Evolutionary conservation across 2,888 invertebrate species (phyloP).

Genomic region (Clusia tigrina): DNA sequence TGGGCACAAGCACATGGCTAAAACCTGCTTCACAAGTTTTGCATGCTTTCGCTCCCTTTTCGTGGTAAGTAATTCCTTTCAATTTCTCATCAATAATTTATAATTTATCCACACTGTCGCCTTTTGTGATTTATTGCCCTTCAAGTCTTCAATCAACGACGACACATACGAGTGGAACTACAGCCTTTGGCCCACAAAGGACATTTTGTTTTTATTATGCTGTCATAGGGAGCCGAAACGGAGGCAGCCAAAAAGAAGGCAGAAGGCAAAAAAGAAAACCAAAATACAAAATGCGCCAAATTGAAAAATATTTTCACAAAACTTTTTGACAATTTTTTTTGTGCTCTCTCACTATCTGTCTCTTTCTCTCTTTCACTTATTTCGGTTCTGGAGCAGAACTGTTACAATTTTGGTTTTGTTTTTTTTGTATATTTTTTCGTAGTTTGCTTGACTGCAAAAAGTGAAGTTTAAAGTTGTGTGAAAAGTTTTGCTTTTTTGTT

Average conservation of each 20-base stretch:
- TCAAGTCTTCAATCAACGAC: neutral
- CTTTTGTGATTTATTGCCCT: neutral
- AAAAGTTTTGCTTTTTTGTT: conserved; percentile 2
- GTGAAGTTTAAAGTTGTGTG: neutral
- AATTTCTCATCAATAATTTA: neutral
- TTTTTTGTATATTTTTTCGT: too few relatives aligned
- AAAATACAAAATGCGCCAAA: neutral
- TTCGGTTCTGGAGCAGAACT: neutral
- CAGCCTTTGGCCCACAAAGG: neutral
- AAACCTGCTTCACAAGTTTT: too few relatives aligned
- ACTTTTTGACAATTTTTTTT: conserved; percentile 6
- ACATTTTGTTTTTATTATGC: conserved; percentile 3
- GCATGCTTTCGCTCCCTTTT: too few relatives aligned
- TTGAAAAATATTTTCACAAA: conserved; percentile 3
- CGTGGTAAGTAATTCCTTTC: too few relatives aligned
- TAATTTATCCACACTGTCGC: conserved; percentile 1
- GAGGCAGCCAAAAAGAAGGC: neutral
- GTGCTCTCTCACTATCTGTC: neutral
- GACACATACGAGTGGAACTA: neutral
- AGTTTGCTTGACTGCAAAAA: neutral
- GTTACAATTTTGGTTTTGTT: neutral
- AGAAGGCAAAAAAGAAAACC: neutral
- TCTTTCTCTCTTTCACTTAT: too few relatives aligned
- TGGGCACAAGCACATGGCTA: too few relatives aligned
- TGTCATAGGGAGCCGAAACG: neutral